Evolutionary conservation across 2,797 vertebrate species (phyloP), one percentile per base, ranked within the genome.

Genomic region (Pelodytes ibericus): DNA sequence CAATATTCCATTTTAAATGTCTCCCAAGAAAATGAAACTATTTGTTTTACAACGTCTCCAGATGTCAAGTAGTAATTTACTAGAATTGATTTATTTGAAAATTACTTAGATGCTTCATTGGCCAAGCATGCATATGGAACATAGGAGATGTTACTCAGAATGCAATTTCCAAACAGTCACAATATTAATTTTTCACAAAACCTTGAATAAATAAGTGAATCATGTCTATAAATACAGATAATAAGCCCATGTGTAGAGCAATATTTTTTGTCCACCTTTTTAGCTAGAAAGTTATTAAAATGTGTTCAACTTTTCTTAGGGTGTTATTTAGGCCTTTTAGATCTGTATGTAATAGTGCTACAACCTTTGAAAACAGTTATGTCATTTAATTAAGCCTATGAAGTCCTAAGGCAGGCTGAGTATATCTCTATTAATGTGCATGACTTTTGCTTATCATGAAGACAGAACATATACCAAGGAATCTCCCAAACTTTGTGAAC

Each of bases 21-120:
- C 56, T 73, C 76, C 53, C 44, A 44, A 62, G 69, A 73, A 79
- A 79, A 73, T 33, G 9, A 67, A 68, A 69, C 57, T 62, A 72
- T 77, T 77, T 64, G 56, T 72, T 66, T 78, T 79, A 73, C 71
- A 78, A 59, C 53, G 49, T 68, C 59, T 44, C 51, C 36, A 59
- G 77, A 59, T 75, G 74, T 74, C 75, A 56, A 33, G 10, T 30
- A 70, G 62, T 72, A 80, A 80, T 81, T 81, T 71, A 73, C 68
- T 75, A 58, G 27, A 11, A 74, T 59, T 66, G 57, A 29, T 44
- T 79, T 49, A 67, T 72, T 68, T 58, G 63, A 78, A 68, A 67
- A 78, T 44, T 39, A 73, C 53, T 59, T 33, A 71, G 58, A 72
- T 64, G 60, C 36, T 65, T 18, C 27, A 44, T 80, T 75, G 57